These are phyloP conservation scores for Agelas oroides DNA, from an alignment of 37 sponge, comb jelly and placozoan genomes.

Conservation along the genomic window DNA sequence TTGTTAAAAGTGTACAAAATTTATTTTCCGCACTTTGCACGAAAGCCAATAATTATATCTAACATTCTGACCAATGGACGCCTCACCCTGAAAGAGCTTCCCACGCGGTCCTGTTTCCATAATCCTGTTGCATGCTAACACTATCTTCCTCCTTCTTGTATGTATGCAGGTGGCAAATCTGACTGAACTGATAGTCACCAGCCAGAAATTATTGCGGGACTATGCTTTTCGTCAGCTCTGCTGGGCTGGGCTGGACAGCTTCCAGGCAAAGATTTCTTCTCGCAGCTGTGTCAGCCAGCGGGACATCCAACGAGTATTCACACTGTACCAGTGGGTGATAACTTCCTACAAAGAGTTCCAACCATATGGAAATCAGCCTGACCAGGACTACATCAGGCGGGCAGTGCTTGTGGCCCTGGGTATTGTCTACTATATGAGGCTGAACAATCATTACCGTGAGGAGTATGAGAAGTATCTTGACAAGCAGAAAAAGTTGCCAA, in stretches of 20 bases:
- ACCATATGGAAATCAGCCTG: not conserved
- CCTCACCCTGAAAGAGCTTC: no score
- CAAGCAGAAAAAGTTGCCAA: not conserved
- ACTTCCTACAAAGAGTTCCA: constrained; percentile 43
- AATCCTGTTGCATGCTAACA: no score
- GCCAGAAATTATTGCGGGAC: constrained; percentile 76
- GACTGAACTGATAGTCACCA: constrained; percentile 69
- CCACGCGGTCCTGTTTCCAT: no score
- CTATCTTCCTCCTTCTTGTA: no score
- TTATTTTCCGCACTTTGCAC: no score
- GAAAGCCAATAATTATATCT: no score
- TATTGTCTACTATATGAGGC: constrained; percentile 85
- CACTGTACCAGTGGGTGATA: constrained; percentile 76
- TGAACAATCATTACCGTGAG: constrained; percentile 52
- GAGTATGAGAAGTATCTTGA: constrained; percentile 32
- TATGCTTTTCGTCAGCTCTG: constrained; percentile 78
- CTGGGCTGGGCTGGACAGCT: not conserved
- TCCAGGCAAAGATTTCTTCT: constrained; percentile 35
- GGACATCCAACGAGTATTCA: constrained; percentile 91
- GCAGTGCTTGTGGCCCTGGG: constrained; percentile 83
- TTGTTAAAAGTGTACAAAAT: no score
- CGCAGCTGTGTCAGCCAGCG: constrained; percentile 87
- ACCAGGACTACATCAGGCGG: constrained; percentile 23
- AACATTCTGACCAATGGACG: no score
- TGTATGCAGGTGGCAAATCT: constrained; percentile 39